Conservation (phyloP, 2,113 vertebrate species). For the Argyrosomus japonicus region DNA sequence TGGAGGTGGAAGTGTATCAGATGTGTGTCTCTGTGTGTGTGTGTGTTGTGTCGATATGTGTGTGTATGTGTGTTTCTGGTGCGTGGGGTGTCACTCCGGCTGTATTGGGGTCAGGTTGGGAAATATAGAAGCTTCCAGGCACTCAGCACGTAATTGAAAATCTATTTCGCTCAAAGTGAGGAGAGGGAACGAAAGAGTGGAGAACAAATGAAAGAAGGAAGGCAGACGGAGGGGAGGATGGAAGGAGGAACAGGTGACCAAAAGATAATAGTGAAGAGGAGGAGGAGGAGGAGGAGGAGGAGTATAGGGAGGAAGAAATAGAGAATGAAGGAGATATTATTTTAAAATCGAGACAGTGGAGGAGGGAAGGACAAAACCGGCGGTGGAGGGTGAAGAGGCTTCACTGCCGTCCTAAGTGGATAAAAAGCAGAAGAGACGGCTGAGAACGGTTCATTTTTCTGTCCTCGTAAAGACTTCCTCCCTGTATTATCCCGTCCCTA, state of each 20-base stretch:
- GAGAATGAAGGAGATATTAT: conserved; percentile 65
- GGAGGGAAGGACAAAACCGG: conserved; percentile 59
- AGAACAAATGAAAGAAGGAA: conserved; percentile 80
- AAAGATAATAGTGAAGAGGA: conserved; percentile 67
- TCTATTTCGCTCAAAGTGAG: conserved; percentile 83
- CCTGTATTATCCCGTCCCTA: conserved; percentile 46
- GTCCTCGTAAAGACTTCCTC: conserved; percentile 57
- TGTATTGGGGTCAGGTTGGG: conserved; percentile 83
- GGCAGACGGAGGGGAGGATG: conserved; percentile 49
- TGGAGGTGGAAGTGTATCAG: conserved; percentile 74
- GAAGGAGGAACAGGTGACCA: conserved; percentile 41
- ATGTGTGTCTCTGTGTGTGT: conserved; percentile 49
- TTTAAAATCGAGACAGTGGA: conserved; percentile 60
- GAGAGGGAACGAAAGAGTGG: conserved; percentile 75
- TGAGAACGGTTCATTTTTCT: conserved; percentile 72
- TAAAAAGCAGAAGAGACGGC: conserved; percentile 69
- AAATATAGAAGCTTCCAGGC: conserved; percentile 83
- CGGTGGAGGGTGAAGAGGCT: conserved; percentile 37
- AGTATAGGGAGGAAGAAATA: conserved; percentile 45
- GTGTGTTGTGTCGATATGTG: conserved; percentile 26
- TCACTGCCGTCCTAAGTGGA: conserved; percentile 67
- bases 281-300: neutral
- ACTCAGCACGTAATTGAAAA: conserved; percentile 84
- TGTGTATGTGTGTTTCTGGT: conserved; percentile 50
- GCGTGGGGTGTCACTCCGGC: conserved; percentile 74